Conservation (phyloP, 2,888 invertebrate genomes). For the Tipula unca region DNA sequence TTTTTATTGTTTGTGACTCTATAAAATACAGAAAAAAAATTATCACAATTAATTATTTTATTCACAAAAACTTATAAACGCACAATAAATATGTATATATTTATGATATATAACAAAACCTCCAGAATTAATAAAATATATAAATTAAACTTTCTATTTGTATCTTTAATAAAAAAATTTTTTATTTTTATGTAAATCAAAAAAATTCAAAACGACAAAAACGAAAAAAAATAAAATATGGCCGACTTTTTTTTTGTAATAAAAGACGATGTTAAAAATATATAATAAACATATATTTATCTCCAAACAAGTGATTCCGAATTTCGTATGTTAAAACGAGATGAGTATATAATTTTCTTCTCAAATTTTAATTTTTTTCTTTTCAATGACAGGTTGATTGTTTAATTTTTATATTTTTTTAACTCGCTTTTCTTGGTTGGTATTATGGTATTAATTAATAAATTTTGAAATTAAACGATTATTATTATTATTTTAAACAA, state of each 20-base stretch:
- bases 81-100: not conserved
- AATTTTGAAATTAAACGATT: not conserved
- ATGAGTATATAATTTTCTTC: not conserved
- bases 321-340: not conserved
- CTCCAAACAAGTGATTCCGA: not conserved
- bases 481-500: not conserved
- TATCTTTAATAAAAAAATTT: not conserved
- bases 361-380: not conserved
- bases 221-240: not conserved
- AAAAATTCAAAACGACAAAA: not conserved
- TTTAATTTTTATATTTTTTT: not conserved
- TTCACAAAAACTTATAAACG: not conserved
- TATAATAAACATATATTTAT: constrained; percentile 1
- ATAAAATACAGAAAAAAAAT: not conserved
- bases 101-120: not conserved
- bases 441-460: not conserved
- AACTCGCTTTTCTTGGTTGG: not conserved
- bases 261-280: not conserved
- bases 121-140: not conserved
- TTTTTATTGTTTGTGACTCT: not conserved
- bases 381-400: constrained; percentile 1
- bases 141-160: constrained; percentile 14
- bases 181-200: not conserved
- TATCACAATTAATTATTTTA: not conserved
- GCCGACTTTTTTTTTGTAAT: not conserved